Percentiles rank a stretch among this genome's conserved stretches.
These are phyloP conservation scores for Conus ventricosus DNA, from an alignment of 1,140 invertebrate genomes.

Conservation along the genomic window DNA sequence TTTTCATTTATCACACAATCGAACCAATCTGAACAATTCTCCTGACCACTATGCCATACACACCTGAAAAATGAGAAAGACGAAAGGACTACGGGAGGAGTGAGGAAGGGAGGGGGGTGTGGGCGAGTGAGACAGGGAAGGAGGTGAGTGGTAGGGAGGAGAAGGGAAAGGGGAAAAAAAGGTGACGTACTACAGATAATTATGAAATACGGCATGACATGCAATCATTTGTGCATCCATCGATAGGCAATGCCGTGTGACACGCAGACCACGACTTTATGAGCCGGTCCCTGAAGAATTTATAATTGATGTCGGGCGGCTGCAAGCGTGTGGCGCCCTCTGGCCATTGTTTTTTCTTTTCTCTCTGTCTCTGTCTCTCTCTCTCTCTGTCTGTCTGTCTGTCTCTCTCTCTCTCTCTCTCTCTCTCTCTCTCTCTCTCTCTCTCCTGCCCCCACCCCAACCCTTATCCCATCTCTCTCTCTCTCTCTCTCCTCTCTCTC, in stretches of 20 bases:
- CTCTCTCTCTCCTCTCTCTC: not conserved
- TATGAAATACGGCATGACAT: not conserved
- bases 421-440: no score
- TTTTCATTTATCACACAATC: no score
- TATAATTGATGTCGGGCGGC: conserved; percentile 1
- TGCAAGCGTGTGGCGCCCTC: not conserved
- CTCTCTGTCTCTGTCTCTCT: not conserved
- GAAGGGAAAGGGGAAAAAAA: no score
- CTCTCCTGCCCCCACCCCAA: no score
- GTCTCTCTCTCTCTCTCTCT: not conserved
- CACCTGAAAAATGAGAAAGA: no score
- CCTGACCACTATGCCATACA: no score
- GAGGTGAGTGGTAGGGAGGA: no score
- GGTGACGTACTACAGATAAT: not conserved
- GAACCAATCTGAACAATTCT: no score
- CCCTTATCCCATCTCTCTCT: no score
- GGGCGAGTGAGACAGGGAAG: no score
- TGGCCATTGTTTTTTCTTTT: not conserved
- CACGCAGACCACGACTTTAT: conserved; percentile 6
- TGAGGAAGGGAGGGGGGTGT: no score
- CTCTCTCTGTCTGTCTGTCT: not conserved
- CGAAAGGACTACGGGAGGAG: no score
- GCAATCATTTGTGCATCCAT: not conserved
- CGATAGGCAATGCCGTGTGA: not conserved
- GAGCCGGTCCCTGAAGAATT: conserved; percentile 1